These are phyloP conservation scores for Patella ulyssiponensis DNA, from an alignment of 2,888 invertebrate species.

Conservation along the genomic window DNA sequence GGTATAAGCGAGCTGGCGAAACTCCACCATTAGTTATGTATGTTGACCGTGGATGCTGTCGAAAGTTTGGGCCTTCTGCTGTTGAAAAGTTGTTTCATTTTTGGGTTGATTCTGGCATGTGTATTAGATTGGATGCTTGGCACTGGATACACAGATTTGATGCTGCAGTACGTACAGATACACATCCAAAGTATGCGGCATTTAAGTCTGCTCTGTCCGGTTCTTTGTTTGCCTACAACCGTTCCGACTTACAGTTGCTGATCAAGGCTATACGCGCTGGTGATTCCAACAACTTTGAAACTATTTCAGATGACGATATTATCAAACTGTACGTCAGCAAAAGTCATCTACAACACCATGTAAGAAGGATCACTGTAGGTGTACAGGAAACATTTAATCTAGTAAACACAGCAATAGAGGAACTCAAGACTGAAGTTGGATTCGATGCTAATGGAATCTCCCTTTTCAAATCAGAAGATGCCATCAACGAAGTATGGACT, in stretches of 20 bases:
- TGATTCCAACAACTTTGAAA: not conserved
- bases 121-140: slow-evolving; percentile 2
- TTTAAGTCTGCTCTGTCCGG: not conserved
- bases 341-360: slow-evolving; percentile 2
- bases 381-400: slow-evolving; percentile 6
- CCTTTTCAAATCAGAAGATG: not conserved
- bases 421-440: not conserved
- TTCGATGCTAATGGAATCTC: not conserved
- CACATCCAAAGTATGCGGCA: not conserved
- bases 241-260: not conserved
- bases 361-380: slow-evolving; percentile 3
- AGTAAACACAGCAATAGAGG: not conserved
- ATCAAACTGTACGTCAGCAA: not conserved
- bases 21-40: not conserved
- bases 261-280: not conserved
- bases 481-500: slow-evolving; percentile 1
- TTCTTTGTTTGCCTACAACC: not conserved
- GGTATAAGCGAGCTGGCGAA: not conserved
- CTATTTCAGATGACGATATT: not conserved
- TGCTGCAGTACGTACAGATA: not conserved
- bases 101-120: slow-evolving; percentile 1
- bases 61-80: not conserved
- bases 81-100: not conserved
- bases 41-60: slow-evolving; percentile 1
- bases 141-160: slow-evolving; percentile 3